Conservation (phyloP, 2,888 invertebrate genomes). For the Tipula lateralis region DNA sequence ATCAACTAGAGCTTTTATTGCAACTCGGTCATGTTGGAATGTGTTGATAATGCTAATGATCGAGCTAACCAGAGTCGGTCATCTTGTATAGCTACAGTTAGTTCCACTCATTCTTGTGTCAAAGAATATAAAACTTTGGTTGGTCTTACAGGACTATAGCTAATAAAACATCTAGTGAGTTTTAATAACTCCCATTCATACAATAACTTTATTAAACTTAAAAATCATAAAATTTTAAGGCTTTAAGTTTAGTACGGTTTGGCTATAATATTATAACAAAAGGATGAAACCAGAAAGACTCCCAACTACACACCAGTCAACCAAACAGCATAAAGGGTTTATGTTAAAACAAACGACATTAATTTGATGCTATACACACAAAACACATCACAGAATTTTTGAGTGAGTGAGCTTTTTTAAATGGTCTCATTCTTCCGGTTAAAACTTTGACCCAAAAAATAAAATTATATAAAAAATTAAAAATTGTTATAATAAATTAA, state of each 20-base stretch:
- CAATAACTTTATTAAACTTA: background rate
- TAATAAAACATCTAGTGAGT: too few relatives aligned
- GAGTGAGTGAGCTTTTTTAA: background rate
- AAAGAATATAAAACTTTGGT: too few relatives aligned
- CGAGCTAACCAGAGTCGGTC: too few relatives aligned
- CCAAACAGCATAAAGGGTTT: background rate
- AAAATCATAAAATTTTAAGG: background rate
- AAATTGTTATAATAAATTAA: background rate
- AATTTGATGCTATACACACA: background rate
- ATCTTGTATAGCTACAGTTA: too few relatives aligned
- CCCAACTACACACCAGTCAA: background rate
- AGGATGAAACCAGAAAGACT: background rate
- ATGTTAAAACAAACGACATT: conserved; percentile 16
- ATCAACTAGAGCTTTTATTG: too few relatives aligned
- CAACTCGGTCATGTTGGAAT: too few relatives aligned
- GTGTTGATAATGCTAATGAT: too few relatives aligned
- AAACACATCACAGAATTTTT: background rate
- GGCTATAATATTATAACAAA: background rate
- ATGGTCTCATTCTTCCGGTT: background rate
- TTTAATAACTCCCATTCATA: background rate
- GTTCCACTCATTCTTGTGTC: too few relatives aligned
- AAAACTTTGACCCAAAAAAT: background rate
- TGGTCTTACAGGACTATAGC: too few relatives aligned
- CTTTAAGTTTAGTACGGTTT: background rate
- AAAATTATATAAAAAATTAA: background rate